These are phyloP conservation scores for Xylota segnis DNA, from an alignment of 2,888 invertebrate species.

Conservation along the genomic window DNA sequence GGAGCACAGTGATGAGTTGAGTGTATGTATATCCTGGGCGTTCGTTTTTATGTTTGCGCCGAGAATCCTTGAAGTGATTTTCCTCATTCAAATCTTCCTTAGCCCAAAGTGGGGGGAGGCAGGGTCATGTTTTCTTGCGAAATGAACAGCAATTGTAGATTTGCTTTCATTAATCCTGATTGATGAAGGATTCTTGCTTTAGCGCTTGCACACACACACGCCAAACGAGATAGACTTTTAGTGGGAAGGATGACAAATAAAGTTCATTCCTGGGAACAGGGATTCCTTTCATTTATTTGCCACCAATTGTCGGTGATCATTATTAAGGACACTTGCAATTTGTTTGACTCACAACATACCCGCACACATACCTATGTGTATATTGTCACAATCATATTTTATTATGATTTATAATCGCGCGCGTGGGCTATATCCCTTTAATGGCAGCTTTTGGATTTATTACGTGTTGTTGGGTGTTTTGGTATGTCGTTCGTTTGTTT, in stretches of 20 bases:
- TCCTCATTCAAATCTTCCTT: conserved; percentile 30
- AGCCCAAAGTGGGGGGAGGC: neutral
- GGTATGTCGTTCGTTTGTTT: conserved; percentile 62
- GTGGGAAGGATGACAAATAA: conserved; percentile 29
- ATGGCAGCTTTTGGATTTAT: conserved; percentile 67
- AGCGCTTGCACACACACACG: conserved; percentile 26
- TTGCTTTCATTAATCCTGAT: conserved; percentile 58
- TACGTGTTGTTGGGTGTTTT: conserved; percentile 51
- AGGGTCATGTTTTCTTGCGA: conserved; percentile 18
- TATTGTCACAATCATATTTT: conserved; percentile 64
- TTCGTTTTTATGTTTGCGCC: neutral
- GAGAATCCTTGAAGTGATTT: conserved; percentile 39
- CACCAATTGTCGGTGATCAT: conserved; percentile 49
- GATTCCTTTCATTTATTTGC: conserved; percentile 34
- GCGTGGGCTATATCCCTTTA: conserved; percentile 58
- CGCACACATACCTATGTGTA: neutral
- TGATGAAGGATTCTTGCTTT: conserved; percentile 59
- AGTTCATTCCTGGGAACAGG: conserved; percentile 30
- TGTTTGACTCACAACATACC: conserved; percentile 16
- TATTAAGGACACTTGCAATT: conserved; percentile 44
- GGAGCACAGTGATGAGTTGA: neutral
- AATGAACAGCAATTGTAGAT: conserved; percentile 47
- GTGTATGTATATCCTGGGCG: neutral
- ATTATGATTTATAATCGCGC: conserved; percentile 74
- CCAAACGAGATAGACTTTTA: conserved; percentile 35